These are phyloP conservation scores for Phrixothrix hirtus DNA, from an alignment of 2,888 invertebrate genomes.

Conservation along the genomic window DNA sequence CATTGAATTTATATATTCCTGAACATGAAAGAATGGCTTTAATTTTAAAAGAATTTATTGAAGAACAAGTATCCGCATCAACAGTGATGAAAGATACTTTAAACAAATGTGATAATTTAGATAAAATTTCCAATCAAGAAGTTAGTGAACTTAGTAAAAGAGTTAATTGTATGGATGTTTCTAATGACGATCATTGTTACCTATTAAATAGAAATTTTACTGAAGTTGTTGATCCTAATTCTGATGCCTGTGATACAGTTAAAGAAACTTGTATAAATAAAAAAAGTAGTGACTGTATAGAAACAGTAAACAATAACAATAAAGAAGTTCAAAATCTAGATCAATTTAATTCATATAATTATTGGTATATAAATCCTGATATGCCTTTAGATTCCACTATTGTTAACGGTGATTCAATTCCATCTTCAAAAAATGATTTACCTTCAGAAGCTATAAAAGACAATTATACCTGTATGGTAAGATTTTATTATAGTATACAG, in stretches of 20 bases:
- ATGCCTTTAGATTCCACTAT: conserved; percentile 57
- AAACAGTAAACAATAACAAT: conserved; percentile 32
- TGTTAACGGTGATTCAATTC: conserved; percentile 42
- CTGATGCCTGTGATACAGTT: conserved; percentile 2
- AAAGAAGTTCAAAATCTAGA: conserved; percentile 50
- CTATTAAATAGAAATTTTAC: conserved; percentile 8
- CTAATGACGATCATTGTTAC: conserved; percentile 13
- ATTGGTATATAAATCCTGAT: conserved; percentile 61
- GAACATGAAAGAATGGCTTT: neutral
- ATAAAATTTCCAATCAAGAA: conserved; percentile 3
- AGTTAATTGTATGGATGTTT: conserved; percentile 6
- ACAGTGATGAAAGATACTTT: conserved; percentile 11
- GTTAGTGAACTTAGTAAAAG: conserved; percentile 1
- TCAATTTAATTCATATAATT: conserved; percentile 61
- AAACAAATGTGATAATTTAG: conserved; percentile 25
- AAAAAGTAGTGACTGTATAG: conserved; percentile 9
- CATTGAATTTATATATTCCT: neutral
- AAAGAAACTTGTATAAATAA: conserved; percentile 7
- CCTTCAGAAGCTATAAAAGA: neutral
- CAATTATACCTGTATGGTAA: neutral
- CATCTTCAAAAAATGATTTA: neutral
- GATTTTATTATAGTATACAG: neutral
- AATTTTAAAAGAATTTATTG: neutral
- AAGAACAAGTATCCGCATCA: neutral
- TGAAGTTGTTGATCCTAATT: neutral